Base-by-base conservation (phyloP, 2,113 vertebrate genomes). In the Caranx ignobilis region DNA sequence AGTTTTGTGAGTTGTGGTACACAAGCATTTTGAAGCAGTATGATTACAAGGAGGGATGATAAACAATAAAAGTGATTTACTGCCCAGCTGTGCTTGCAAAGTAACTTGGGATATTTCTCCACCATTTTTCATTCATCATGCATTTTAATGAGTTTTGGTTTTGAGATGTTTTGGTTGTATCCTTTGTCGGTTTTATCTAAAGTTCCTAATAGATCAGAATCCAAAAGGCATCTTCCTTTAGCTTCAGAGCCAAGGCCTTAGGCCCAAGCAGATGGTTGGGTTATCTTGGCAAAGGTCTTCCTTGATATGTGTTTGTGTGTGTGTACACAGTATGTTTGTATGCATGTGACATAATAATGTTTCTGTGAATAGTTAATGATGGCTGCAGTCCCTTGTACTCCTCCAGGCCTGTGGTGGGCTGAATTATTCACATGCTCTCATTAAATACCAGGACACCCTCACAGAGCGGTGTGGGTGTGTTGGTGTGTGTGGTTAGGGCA, bases 351-450 rank as follows among this genome's bases (percentile, higher is more conserved):
- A 79, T 88, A 85, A 93, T 88, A 26, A 31, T 69, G 79, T 80
- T 82, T 79, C 70, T 76, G 84, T 94, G 87, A 94, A 93, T 91
- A 91, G 85, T 91, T 93, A 91, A 94, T 92, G 81, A 77, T 77
- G 63, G 32, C 85, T 79, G 63, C 48, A 21, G 75, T 87, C 80
- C 85, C 47, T 71, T 34, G 79, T 64, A 35, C 35, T 85, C 91
- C 84, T 91, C 61, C 70, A 77, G 77, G 75, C 81, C 77, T 87
- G 62, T 79, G 83, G 85, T 78, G 43, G 81, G 66, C 81, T 93
- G 84, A 93, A 94, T 93, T 89, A 94, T 94, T 95, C 89, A 94
- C 84, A 85, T 57, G 82, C 57, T 84, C 85, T 91, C 77, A 90
- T 89, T 90, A 89, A 89, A 91, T 89, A 88, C 76, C 86, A 81